phyloP scores from a whole-genome alignment of 1,140 invertebrate genomes.

The Thaumetopoea pityocampa region DNA sequence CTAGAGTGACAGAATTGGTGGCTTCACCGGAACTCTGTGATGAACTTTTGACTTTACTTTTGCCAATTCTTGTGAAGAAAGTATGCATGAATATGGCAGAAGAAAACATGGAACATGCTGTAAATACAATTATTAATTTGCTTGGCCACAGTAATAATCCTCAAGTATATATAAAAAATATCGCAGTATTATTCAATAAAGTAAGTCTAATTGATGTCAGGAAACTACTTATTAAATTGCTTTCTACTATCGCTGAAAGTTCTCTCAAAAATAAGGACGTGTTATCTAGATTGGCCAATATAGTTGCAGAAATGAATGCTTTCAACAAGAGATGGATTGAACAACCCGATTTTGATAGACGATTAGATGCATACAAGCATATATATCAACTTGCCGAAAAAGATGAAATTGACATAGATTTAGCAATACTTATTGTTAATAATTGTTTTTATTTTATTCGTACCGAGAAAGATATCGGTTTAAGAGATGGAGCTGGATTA shows the following conservation, averaged over 20 bases:
- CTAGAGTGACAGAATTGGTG: conserved; percentile 85
- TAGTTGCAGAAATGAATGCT: conserved; percentile 87
- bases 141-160: conserved; percentile 81
- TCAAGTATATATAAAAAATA: conserved; percentile 79
- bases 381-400: conserved; percentile 79
- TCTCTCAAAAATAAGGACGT: conserved; percentile 53
- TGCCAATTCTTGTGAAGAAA: conserved; percentile 86
- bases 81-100: conserved; percentile 78
- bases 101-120: conserved; percentile 78
- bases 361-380: conserved; percentile 84
- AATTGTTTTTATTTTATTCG: conserved; percentile 89
- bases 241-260: conserved; percentile 76
- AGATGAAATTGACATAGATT: conserved; percentile 77
- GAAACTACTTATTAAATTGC: conserved; percentile 79
- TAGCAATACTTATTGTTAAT: conserved; percentile 85
- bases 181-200: conserved; percentile 81
- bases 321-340: conserved; percentile 91
- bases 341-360: conserved; percentile 91
- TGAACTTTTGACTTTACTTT: conserved; percentile 80
- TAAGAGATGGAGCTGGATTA: conserved; percentile 86
- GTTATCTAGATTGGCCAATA: conserved; percentile 52
- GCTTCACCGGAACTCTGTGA: conserved; percentile 80
- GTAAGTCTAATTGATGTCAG: conserved; percentile 77
- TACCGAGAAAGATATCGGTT: conserved; percentile 87
- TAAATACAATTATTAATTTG: conserved; percentile 83